Evolutionary conservation across 1,140 invertebrate genomes (phyloP).

Genomic region (Steinernema feltiae): DNA sequence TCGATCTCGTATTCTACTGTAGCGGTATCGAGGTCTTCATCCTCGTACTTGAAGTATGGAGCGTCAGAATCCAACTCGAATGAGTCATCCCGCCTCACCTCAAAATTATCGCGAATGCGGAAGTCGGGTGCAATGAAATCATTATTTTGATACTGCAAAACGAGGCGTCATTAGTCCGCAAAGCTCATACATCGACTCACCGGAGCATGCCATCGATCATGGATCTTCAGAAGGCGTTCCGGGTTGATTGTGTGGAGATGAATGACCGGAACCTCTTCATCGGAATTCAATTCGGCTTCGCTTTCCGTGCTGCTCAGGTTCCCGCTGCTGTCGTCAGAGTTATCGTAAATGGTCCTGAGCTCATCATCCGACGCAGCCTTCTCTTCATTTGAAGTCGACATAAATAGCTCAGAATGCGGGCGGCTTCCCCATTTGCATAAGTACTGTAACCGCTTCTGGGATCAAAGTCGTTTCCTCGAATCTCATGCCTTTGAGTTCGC

Average conservation of each 20-base stretch:
- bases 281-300: background rate
- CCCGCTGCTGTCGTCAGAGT: background rate
- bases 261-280: no score
- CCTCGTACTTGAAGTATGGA: background rate
- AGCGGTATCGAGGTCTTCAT: background rate
- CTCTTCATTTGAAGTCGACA: background rate
- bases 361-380: background rate
- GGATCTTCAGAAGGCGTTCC: background rate
- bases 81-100: background rate
- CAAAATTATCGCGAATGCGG: background rate
- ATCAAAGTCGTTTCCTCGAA: background rate
- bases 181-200: background rate
- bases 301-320: background rate
- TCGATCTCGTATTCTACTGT: slow-evolving; percentile 1
- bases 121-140: background rate
- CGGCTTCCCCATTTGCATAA: background rate
- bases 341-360: no score
- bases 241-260: no score
- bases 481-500: background rate
- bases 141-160: background rate
- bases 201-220: background rate
- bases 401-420: background rate
- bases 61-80: background rate
- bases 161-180: background rate
- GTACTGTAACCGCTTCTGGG: background rate